Evolutionary conservation across 2,797 vertebrate genomes (phyloP), one percentile per base, ranked within the genome.

Genomic region (Salarias fasciatus): DNA sequence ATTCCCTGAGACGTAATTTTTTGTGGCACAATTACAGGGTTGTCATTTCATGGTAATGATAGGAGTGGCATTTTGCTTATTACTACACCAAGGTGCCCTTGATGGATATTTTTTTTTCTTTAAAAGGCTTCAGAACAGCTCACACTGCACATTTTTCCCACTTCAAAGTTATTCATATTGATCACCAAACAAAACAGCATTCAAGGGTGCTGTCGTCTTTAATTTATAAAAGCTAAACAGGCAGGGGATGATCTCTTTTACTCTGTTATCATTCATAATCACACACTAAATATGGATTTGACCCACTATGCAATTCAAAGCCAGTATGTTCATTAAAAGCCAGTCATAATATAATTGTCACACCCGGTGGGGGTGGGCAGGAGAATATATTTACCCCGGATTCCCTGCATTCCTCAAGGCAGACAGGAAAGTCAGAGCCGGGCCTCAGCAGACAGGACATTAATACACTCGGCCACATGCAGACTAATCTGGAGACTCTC

Each of bases 361-460:
- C 18, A 14, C n/a, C n/a, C 11, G n/a, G 8, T 30, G 8, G 44
- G 40, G 44, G 45, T 44, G 59, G 71, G 72, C 62, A 49, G 51
- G 11, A 30, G 63, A 79, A 75, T 83, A 86, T 75, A 73, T 87
- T 84, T 79, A 86, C 67, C 75, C 72, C 54, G 57, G 85, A 89
- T 90, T 88, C 77, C 65, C 63, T 58, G 70, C 86, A 87, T 90
- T 88, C 75, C 76, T 86, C 28, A 11, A 56, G 80, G 80, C 82
- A 82, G 83, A 89, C 86, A 63, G 70, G 31, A 44, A 54, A 72
- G 62, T 45, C 63, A 38, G 45, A 44, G 51, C 46, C 43, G 59
- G 50, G 66, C 54, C 79, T 69, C 59, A 8, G 80, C 69, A 60
- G 67, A 58, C 30, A 14, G 60, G 84, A 75, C 74, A 69, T 61